Evolutionary conservation across 1,140 invertebrate genomes (phyloP).

Genomic region (Ylistrum balloti): DNA sequence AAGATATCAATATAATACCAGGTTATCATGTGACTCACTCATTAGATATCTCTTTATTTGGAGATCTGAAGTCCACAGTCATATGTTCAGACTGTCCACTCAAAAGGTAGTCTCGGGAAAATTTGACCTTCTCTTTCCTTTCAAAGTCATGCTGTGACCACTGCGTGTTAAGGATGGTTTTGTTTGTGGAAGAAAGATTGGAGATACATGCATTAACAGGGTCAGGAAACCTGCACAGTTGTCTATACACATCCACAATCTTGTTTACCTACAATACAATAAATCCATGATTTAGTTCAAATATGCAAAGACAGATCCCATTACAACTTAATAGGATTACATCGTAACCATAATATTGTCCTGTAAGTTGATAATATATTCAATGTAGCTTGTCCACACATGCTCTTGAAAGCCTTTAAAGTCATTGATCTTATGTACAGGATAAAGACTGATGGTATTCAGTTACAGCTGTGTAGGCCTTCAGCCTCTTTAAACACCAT

Average conservation of each 20-base stretch:
- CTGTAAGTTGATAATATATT: too few species aligned
- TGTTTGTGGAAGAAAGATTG: conserved; percentile 49
- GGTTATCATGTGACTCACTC: conserved; percentile 56
- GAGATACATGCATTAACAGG: conserved; percentile 59
- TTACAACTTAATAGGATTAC: too few species aligned
- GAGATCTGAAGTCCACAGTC: conserved; percentile 57
- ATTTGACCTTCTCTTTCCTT: conserved; percentile 72
- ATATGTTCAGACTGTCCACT: conserved; percentile 45
- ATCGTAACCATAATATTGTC: too few species aligned
- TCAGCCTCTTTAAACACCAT: too few species aligned
- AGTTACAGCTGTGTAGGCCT: too few species aligned
- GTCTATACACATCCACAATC: conserved; percentile 63
- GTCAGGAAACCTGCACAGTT: conserved; percentile 61
- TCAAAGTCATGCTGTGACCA: conserved; percentile 76
- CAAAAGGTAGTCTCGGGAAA: conserved; percentile 64
- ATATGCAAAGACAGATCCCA: too few species aligned
- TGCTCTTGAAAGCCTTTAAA: too few species aligned
- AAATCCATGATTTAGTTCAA: too few species aligned
- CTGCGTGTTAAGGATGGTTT: conserved; percentile 56
- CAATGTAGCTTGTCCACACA: too few species aligned
- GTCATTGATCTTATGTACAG: too few species aligned
- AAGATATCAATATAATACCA: too few species aligned
- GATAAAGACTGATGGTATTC: too few species aligned
- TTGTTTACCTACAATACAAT: conserved; percentile 58
- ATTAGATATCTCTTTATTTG: conserved; percentile 57